Conservation (phyloP, 2,797 vertebrate species). For the Oryzias sinensis region DNA sequence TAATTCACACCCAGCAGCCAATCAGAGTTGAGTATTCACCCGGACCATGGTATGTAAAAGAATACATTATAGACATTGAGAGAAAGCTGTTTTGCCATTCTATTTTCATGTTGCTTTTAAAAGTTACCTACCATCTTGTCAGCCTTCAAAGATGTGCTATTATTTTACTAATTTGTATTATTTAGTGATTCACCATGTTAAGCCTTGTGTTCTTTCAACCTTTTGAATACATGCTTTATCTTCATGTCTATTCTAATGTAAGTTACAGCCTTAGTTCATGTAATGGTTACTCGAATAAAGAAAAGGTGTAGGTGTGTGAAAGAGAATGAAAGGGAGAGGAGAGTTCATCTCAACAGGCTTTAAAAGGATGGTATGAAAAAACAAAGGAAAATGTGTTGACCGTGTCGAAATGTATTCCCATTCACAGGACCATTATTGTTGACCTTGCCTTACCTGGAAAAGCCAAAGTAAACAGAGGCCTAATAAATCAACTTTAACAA, state of each 20-base stretch:
- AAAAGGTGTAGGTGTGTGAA: conserved; percentile 41
- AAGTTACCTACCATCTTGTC: conserved; percentile 35
- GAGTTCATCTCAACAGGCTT: conserved; percentile 53
- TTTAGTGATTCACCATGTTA: conserved; percentile 39
- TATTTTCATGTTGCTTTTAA: conserved; percentile 23
- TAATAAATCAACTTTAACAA: conserved; percentile 87
- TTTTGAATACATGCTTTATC: conserved; percentile 33
- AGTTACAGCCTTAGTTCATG: conserved; percentile 61
- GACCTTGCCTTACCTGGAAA: conserved; percentile 80
- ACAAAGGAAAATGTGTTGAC: conserved; percentile 19
- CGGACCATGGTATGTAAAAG: background rate
- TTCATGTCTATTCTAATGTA: conserved; percentile 41
- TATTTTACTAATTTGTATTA: background rate
- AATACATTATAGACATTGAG: conserved; percentile 44
- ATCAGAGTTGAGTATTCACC: too few species aligned
- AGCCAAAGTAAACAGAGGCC: conserved; percentile 79
- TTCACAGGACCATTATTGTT: conserved; percentile 82
- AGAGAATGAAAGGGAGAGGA: conserved; percentile 21
- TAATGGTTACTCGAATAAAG: conserved; percentile 50
- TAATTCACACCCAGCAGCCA: too few species aligned
- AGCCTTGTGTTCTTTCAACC: conserved; percentile 28
- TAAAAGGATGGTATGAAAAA: conserved; percentile 56
- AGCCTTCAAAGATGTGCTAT: conserved; percentile 23
- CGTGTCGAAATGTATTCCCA: conserved; percentile 80
- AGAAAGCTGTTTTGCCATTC: conserved; percentile 37